A percentile compares a stretch with the other conserved stretches of the same genome.
Evolutionary conservation across 2,797 vertebrate genomes (phyloP).

Genomic region (Etheostoma nigrum): DNA sequence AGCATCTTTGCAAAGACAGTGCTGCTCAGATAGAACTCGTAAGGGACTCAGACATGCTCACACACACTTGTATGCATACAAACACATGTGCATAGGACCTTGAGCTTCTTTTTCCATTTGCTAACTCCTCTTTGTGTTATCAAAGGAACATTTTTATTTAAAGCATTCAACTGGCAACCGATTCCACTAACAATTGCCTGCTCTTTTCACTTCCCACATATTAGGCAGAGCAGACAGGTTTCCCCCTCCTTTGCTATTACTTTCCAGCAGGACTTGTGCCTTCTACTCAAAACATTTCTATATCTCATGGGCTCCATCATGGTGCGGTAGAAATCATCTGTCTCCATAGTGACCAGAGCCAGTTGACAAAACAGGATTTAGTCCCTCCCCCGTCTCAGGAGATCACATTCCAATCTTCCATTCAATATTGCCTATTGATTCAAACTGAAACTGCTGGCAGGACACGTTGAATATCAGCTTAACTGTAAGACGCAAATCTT

Average conservation of each 20-base stretch:
- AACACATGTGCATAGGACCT: background rate
- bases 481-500: slow-evolving; percentile 35
- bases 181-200: slow-evolving; percentile 34
- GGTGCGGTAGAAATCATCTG: slow-evolving; percentile 50
- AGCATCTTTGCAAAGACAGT: slow-evolving; percentile 22
- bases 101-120: slow-evolving; percentile 32
- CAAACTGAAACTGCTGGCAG: slow-evolving; percentile 29
- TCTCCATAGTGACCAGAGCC: slow-evolving; percentile 72
- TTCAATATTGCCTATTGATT: slow-evolving; percentile 55
- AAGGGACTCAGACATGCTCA: background rate
- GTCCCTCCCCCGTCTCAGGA: slow-evolving; percentile 23
- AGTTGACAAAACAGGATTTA: slow-evolving; percentile 65
- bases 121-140: slow-evolving; percentile 35
- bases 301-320: slow-evolving; percentile 63
- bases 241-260: slow-evolving; percentile 53
- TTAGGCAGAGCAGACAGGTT: slow-evolving; percentile 47
- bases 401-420: slow-evolving; percentile 38
- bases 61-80: background rate
- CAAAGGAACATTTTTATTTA: slow-evolving; percentile 46
- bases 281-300: slow-evolving; percentile 56
- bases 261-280: slow-evolving; percentile 45
- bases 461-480: slow-evolving; percentile 42
- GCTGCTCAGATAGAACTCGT: background rate
- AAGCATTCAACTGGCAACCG: slow-evolving; percentile 48
- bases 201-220: slow-evolving; percentile 43